Conservation (phyloP, 2,888 invertebrate species). For the Acholoe squamosa region DNA sequence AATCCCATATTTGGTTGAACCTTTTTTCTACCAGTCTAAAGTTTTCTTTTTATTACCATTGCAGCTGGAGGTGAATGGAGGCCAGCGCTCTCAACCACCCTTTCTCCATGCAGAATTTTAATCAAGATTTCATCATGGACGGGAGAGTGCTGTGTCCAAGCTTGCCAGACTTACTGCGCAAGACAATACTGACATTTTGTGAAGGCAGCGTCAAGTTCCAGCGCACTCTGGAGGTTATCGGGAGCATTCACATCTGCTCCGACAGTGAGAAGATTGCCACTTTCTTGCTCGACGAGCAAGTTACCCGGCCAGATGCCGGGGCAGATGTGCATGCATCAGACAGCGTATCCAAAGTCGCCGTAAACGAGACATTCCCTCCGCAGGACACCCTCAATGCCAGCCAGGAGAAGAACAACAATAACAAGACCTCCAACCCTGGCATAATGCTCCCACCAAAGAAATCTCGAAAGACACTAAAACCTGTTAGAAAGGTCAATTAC, state of each 20-base stretch:
- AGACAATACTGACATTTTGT: slow-evolving; percentile 65
- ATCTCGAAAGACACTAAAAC: slow-evolving; percentile 60
- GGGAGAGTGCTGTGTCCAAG: slow-evolving; percentile 64
- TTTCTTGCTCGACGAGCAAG: slow-evolving; percentile 63
- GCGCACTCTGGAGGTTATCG: slow-evolving; percentile 63
- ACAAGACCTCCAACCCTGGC: slow-evolving; percentile 1
- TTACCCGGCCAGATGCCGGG: slow-evolving; percentile 43
- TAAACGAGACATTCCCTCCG: slow-evolving; percentile 54
- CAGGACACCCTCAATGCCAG: background rate
- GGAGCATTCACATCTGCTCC: slow-evolving; percentile 65
- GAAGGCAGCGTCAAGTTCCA: slow-evolving; percentile 65
- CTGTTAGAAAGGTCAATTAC: slow-evolving; percentile 61
- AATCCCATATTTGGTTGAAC: no score
- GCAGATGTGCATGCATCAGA: slow-evolving; percentile 55
- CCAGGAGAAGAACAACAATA: background rate
- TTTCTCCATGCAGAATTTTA: slow-evolving; percentile 41
- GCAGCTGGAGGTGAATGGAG: slow-evolving; percentile 43
- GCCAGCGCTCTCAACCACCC: slow-evolving; percentile 24
- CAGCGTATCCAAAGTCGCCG: slow-evolving; percentile 60
- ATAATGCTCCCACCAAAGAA: slow-evolving; percentile 58
- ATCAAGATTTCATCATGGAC: slow-evolving; percentile 55
- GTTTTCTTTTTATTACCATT: background rate
- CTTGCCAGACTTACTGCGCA: slow-evolving; percentile 63
- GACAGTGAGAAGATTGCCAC: slow-evolving; percentile 64
- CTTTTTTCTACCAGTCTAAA: no score